These are phyloP conservation scores for Pangasius djambal DNA, from an alignment of 2,797 vertebrate genomes.

Conservation along the genomic window DNA sequence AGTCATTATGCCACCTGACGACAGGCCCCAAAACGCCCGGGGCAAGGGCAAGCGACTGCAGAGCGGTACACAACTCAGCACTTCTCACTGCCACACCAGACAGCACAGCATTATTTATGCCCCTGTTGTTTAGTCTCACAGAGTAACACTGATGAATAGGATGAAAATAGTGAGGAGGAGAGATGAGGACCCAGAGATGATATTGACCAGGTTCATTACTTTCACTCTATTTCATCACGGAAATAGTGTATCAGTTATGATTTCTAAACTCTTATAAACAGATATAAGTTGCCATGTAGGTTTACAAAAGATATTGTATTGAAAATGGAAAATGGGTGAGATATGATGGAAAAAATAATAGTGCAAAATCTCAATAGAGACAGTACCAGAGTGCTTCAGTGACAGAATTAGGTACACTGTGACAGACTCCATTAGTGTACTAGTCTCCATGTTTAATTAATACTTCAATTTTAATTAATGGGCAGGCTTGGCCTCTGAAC, in stretches of 20 bases:
- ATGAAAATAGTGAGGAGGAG: constrained; percentile 16
- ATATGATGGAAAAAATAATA: not conserved
- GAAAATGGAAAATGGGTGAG: not conserved
- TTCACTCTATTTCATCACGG: not conserved
- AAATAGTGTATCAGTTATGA: not conserved
- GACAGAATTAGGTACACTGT: constrained; percentile 28
- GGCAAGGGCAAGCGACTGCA: constrained; percentile 26
- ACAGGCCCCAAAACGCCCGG: constrained; percentile 7
- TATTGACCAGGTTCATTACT: not conserved
- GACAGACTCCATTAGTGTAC: constrained; percentile 32
- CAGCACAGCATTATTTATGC: constrained; percentile 25
- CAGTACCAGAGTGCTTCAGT: not conserved
- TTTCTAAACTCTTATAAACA: not conserved
- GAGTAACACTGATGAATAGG: not conserved
- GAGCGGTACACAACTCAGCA: constrained; percentile 35
- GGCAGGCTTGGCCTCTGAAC: constrained; percentile 23
- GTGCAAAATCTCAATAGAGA: not conserved
- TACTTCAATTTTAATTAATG: constrained; percentile 38
- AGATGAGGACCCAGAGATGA: not conserved
- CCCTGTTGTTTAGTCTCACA: constrained; percentile 7
- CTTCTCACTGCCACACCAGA: constrained; percentile 16
- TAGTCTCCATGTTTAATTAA: constrained; percentile 39
- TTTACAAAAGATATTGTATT: not conserved
- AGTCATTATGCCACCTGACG: constrained; percentile 24
- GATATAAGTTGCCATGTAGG: not conserved